Percentiles rank a stretch among this genome's conserved stretches.
phyloP scores from a whole-genome alignment of 1,140 invertebrate genomes.

The Anastatus disparis region DNA sequence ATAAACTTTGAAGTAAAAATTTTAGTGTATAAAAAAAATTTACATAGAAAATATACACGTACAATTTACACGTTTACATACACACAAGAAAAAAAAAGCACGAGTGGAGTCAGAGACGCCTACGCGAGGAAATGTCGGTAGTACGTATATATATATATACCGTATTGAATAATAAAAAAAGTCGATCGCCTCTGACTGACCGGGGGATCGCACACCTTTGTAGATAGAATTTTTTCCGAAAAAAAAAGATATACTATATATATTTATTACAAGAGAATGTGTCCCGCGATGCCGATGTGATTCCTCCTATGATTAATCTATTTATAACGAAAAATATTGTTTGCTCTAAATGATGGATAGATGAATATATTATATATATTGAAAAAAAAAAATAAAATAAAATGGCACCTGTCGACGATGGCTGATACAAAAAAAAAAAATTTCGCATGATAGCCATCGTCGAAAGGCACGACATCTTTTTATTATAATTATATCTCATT shows the following conservation, averaged over 20 bases:
- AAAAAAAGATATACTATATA: constrained; percentile 17
- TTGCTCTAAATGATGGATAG: constrained; percentile 11
- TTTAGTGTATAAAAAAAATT: constrained; percentile 24
- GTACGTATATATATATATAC: constrained; percentile 6
- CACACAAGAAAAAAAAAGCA: neutral
- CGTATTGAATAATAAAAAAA: too few relatives aligned
- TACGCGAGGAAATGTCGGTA: constrained; percentile 15
- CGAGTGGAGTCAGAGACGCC: constrained; percentile 7
- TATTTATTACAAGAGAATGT: constrained; percentile 29
- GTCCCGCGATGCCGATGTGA: constrained; percentile 11
- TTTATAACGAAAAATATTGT: constrained; percentile 3
- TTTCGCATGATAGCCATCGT: neutral
- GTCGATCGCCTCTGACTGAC: constrained; percentile 12
- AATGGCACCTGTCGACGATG: constrained; percentile 14
- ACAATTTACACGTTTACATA: neutral
- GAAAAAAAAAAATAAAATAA: too few relatives aligned
- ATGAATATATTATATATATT: too few relatives aligned
- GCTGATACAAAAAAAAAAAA: neutral
- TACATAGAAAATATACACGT: neutral
- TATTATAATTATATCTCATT: constrained; percentile 5
- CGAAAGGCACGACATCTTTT: neutral
- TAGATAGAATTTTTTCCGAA: constrained; percentile 32
- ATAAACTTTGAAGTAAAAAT: constrained; percentile 30
- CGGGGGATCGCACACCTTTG: constrained; percentile 7
- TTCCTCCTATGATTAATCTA: constrained; percentile 12